A percentile compares a stretch with the other conserved stretches of the same genome.
phyloP scores from a whole-genome alignment of 2,113 vertebrate species.

The Anarhynchus alexandrinus region DNA sequence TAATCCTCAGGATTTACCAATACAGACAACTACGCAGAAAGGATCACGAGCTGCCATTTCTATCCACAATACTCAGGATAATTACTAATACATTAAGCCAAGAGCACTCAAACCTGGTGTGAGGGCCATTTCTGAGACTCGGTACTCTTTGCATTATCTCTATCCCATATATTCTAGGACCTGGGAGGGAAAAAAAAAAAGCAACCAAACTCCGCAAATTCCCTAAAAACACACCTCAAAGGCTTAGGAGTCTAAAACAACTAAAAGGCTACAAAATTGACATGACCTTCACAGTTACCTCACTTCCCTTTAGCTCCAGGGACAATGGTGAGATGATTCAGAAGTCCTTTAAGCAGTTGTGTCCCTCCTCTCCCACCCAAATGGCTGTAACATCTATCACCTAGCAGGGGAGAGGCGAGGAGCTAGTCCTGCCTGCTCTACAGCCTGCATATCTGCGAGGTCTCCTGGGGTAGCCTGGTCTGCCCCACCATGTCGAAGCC shows the following conservation, averaged over 20 bases:
- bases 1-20: constrained; percentile 50
- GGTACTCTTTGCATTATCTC: not conserved
- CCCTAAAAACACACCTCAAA: not conserved
- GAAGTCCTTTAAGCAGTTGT: not conserved
- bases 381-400: not conserved
- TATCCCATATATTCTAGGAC: not conserved
- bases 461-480: not conserved
- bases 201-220: not conserved
- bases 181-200: no score
- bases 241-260: not conserved
- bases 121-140: not conserved
- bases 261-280: not conserved
- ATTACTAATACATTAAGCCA: constrained; percentile 49
- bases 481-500: rapidly evolving
- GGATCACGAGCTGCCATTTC: constrained; percentile 5
- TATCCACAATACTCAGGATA: constrained; percentile 16
- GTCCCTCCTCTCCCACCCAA: not conserved
- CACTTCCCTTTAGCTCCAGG: not conserved
- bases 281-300: not conserved
- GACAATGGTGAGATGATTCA: not conserved
- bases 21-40: constrained; percentile 4
- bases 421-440: not conserved
- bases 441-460: not conserved
- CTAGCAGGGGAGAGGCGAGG: not conserved
- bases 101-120: not conserved